phyloP scores from a whole-genome alignment of 1,140 invertebrate genomes.

The Hyles euphorbiae region DNA sequence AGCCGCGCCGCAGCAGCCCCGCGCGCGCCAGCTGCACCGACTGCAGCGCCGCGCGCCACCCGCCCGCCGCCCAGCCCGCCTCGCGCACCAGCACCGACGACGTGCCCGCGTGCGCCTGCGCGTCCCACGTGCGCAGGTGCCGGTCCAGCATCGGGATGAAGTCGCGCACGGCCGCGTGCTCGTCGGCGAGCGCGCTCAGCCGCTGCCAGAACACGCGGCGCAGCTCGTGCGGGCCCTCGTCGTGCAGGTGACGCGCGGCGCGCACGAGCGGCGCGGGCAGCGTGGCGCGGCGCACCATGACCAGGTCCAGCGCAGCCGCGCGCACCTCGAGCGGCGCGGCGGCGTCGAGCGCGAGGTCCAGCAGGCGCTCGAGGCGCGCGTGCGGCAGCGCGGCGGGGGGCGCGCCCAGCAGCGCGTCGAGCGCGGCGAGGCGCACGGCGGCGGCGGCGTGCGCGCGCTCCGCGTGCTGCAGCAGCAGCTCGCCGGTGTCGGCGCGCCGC shows the following conservation, averaged over 20 bases:
- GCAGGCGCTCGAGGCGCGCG: slow-evolving; percentile 22
- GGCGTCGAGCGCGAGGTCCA: slow-evolving; percentile 16
- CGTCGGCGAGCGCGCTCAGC: slow-evolving; percentile 22
- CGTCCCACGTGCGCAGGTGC: slow-evolving; percentile 25
- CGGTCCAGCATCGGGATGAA: slow-evolving; percentile 23
- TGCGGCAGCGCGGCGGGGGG: slow-evolving; percentile 13
- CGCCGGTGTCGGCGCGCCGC: slow-evolving; percentile 29
- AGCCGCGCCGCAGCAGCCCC: slow-evolving; percentile 20
- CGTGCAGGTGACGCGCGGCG: slow-evolving; percentile 21
- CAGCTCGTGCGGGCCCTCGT: slow-evolving; percentile 24
- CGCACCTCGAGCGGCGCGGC: slow-evolving; percentile 27
- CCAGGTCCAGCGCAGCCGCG: slow-evolving; percentile 42
- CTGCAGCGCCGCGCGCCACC: slow-evolving; percentile 11
- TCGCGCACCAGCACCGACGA: slow-evolving; percentile 14
- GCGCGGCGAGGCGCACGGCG: slow-evolving; percentile 4
- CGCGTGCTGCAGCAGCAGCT: slow-evolving; percentile 33
- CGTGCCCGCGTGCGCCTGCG: slow-evolving; percentile 13
- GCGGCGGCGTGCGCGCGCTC: slow-evolving; percentile 12
- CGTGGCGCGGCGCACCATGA: slow-evolving; percentile 17
- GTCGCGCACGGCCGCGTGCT: slow-evolving; percentile 13
- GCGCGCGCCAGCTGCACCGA: slow-evolving; percentile 21
- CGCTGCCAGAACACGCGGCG: slow-evolving; percentile 39
- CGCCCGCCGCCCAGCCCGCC: slow-evolving; percentile 9
- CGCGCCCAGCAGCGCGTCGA: slow-evolving; percentile 11
- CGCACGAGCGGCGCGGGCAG: slow-evolving; percentile 16